Evolutionary conservation across 2,888 invertebrate species (phyloP).

Genomic region (Agrenia bidenticulata): DNA sequence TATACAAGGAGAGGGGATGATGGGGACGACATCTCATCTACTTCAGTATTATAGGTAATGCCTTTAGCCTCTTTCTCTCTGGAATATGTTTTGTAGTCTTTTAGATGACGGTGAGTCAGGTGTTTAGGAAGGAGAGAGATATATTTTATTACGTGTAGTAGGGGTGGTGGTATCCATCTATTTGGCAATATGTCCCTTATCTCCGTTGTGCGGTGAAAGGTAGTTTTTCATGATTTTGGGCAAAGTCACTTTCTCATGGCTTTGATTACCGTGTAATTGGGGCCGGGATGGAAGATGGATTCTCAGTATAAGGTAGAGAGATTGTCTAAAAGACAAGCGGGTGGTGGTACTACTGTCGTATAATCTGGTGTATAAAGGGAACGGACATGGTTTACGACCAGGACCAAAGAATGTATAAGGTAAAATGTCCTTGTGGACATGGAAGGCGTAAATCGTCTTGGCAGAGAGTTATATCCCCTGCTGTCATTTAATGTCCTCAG

Average conservation of each 20-base stretch:
- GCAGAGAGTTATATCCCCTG: not conserved
- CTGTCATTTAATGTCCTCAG: slow-evolving; percentile 10
- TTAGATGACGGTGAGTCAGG: too few species aligned
- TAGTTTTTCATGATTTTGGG: slow-evolving; percentile 22
- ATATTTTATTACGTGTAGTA: not conserved
- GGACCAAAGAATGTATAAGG: not conserved
- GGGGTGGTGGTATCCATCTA: too few species aligned
- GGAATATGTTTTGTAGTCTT: too few species aligned
- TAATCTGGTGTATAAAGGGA: not conserved
- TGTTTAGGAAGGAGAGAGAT: too few species aligned
- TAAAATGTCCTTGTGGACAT: slow-evolving; percentile 5
- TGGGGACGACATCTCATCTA: not conserved
- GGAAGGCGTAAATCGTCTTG: slow-evolving; percentile 4
- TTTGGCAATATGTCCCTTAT: too few species aligned
- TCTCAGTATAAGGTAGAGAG: not conserved
- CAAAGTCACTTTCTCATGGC: slow-evolving; percentile 16
- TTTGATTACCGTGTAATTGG: slow-evolving; percentile 26
- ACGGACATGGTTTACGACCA: not conserved
- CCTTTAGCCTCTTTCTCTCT: too few species aligned
- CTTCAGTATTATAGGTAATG: too few species aligned
- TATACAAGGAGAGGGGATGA: slow-evolving; percentile 1
- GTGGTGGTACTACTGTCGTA: too few species aligned
- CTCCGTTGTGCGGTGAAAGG: slow-evolving; percentile 7
- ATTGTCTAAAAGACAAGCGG: too few species aligned
- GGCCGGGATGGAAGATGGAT: not conserved